Percentiles rank a stretch among this genome's conserved stretches.
These are phyloP conservation scores for Physella acuta DNA, from an alignment of 1,140 invertebrate species.

Conservation along the genomic window DNA sequence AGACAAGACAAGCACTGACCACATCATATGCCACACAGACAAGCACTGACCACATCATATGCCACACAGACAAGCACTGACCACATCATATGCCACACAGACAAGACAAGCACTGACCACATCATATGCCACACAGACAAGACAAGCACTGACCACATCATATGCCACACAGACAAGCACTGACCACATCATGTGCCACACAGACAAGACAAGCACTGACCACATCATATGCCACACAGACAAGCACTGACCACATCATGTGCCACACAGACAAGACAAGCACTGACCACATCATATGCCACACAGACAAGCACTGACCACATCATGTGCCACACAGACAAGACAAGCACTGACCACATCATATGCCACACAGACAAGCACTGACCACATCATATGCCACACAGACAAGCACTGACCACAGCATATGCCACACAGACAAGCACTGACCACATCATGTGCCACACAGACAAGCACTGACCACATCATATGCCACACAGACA, in stretches of 20 bases:
- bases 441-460: constrained; percentile 77
- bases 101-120: constrained; percentile 65
- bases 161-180: constrained; percentile 17
- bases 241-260: constrained; percentile 71
- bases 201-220: too few species aligned
- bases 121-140: constrained; percentile 84
- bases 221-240: not conserved
- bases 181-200: constrained; percentile 83
- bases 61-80: constrained; percentile 51
- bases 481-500: not conserved
- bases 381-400: constrained; percentile 80
- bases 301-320: constrained; percentile 64
- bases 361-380: not conserved
- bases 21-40: constrained; percentile 84
- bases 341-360: too few species aligned
- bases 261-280: too few species aligned
- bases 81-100: constrained; percentile 80
- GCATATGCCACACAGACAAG: not conserved
- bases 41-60: too few species aligned
- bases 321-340: constrained; percentile 82
- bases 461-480: too few species aligned
- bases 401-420: too few species aligned
- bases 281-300: too few species aligned
- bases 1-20: constrained; percentile 64
- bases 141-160: too few species aligned